Base-by-base conservation (phyloP, 1,140 invertebrate genomes). In the Caerostris darwini region DNA sequence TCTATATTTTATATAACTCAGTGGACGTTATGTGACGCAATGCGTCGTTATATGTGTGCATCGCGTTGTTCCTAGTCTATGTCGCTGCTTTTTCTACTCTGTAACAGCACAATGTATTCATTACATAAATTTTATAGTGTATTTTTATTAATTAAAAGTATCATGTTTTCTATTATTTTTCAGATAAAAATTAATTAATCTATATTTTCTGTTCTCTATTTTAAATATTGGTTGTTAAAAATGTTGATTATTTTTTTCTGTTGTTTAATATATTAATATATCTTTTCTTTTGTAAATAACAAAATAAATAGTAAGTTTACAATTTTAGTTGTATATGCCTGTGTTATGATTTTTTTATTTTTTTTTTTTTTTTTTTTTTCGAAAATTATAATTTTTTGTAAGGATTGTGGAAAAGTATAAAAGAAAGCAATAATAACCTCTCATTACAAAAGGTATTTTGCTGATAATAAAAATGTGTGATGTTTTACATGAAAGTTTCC, bases 1-100 rank as follows among this genome's bases (percentile, higher is more conserved):
- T 94, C 92, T 94, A 94, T 94, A 88, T 94, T 93, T 93, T 93
- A 93, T 94, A 94, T 94, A 94, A 17, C 86, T 88, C 58, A 59
- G 85, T 94, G 89, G 92, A 94, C 86, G 54, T 92, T 67, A 54
- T 92, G 82, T 92, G 82, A 92, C 64, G 53, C 82, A 69, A 92
- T 94, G 92, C 53, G 61, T 88, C n/a, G 3, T 53, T 64, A 58
- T n/a, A 50, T 69, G 81, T 89, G 67, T 94, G 85, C 92, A 89
- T 94, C 81, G 67, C 67, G 69, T 67, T 58, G 92, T 94, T 94
- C 92, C 92, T 94, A 94, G 92, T 94, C 92, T 89, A 54, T 94
- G 92, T 94, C 82, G 92, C 92, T 94, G 67, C 92, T 94, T 89
- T 34, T 93, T 88, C 85, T 94, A 53, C 89, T 81, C 61, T 92